Evolutionary conservation across 2,797 vertebrate genomes (phyloP).

Genomic region (Cyclura pinguis): DNA sequence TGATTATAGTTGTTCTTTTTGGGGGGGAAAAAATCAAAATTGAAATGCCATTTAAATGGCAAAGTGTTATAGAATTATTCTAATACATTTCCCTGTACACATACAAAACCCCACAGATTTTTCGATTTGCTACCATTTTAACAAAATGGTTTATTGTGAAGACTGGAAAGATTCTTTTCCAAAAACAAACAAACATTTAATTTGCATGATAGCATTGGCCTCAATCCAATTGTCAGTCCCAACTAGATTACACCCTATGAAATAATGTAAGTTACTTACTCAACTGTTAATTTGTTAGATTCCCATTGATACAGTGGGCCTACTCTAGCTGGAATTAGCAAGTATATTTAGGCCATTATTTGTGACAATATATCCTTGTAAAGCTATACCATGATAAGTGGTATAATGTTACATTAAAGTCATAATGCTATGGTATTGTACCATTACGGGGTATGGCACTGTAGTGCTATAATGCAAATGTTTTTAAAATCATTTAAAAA

Average conservation of each 20-base stretch:
- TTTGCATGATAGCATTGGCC: background rate
- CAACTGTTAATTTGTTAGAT: too few relatives aligned
- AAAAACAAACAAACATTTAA: background rate
- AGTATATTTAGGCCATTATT: too few relatives aligned
- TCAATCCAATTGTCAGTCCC: too few relatives aligned
- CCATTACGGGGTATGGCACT: background rate
- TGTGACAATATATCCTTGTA: background rate
- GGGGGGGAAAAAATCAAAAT: background rate
- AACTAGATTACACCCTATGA: too few relatives aligned
- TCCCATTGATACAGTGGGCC: too few relatives aligned
- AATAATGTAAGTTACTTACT: too few relatives aligned
- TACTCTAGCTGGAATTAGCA: too few relatives aligned
- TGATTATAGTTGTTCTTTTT: background rate
- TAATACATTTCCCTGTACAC: background rate
- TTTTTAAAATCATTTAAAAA: background rate
- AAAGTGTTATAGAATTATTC: background rate
- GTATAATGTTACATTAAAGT: background rate
- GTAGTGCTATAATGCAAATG: background rate
- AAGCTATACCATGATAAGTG: background rate
- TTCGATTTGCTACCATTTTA: background rate
- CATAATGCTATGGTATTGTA: background rate
- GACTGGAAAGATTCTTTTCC: background rate
- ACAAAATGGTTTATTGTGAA: background rate
- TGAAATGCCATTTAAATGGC: background rate
- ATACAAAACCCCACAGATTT: accelerated